A percentile compares a stretch with the other conserved stretches of the same genome.
Conservation (phyloP, 2,113 vertebrate species). For the Taxidea taxus region DNA sequence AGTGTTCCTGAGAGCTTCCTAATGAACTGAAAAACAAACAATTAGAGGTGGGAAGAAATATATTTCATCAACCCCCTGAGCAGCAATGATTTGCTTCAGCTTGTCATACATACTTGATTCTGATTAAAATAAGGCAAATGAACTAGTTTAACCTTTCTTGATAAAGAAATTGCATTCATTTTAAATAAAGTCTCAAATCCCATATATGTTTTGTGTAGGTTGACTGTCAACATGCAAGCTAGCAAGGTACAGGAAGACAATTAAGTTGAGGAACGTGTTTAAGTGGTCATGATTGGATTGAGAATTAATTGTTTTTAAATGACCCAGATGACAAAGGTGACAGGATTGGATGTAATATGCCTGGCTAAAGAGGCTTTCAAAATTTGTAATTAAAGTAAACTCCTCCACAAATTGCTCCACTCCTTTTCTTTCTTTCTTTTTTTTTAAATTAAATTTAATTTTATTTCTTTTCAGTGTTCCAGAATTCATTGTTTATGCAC, state of each 20-base stretch:
- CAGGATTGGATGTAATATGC: background rate
- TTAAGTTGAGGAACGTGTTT: background rate
- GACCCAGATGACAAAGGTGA: background rate
- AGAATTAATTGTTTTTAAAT: background rate
- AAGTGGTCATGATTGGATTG: background rate
- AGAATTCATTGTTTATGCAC: too few relatives aligned
- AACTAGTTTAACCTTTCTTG: slow-evolving; percentile 71
- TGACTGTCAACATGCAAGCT: background rate
- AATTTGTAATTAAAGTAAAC: background rate
- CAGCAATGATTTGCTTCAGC: slow-evolving; percentile 81
- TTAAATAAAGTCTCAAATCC: slow-evolving; percentile 26
- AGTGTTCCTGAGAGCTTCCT: slow-evolving; percentile 75
- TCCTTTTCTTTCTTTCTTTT: background rate
- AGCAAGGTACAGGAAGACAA: background rate
- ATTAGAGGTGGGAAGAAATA: slow-evolving; percentile 53
- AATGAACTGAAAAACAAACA: slow-evolving; percentile 78
- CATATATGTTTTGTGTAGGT: background rate
- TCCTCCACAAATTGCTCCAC: background rate
- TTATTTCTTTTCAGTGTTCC: too few relatives aligned
- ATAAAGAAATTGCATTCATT: slow-evolving; percentile 69
- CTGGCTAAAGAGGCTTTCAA: background rate
- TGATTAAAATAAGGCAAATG: slow-evolving; percentile 84
- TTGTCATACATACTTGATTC: slow-evolving; percentile 80
- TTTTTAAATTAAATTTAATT: too few relatives aligned
- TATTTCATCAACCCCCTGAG: slow-evolving; percentile 85